A percentile compares a stretch with the other conserved stretches of the same genome.
phyloP scores from a whole-genome alignment of 2,797 vertebrate genomes.

The Saguinus oedipus region DNA sequence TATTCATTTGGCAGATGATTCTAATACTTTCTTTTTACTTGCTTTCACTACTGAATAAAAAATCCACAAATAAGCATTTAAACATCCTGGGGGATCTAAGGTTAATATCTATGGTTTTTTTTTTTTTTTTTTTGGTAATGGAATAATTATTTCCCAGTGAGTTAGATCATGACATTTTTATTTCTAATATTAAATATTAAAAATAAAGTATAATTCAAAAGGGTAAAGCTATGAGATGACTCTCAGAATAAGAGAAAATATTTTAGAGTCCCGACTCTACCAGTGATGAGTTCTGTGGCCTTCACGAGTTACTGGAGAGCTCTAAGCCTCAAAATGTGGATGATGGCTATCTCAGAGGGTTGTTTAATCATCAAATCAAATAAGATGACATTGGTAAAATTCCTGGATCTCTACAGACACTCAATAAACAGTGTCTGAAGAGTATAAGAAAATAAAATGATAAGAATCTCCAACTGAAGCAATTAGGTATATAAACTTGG shows the following conservation, averaged over 20 bases:
- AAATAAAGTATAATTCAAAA: constrained; percentile 14
- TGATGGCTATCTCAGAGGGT: not conserved
- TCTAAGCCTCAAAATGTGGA: not conserved
- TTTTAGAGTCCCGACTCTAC: not conserved
- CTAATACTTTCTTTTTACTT: not conserved
- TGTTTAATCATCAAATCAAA: constrained; percentile 36
- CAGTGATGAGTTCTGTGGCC: not conserved
- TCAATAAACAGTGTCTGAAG: not conserved
- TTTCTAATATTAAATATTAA: constrained; percentile 45
- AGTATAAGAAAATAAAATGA: constrained; percentile 9
- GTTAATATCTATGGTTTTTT: not conserved
- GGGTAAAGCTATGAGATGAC: not conserved
- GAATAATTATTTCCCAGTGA: constrained; percentile 38
- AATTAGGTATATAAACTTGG: constrained; percentile 14
- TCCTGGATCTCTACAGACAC: not conserved
- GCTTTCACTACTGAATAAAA: not conserved
- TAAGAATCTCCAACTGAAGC: not conserved
- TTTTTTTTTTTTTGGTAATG: not conserved
- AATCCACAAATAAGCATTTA: constrained; percentile 21
- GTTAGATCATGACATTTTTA: constrained; percentile 19
- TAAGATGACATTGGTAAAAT: not conserved
- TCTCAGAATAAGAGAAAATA: not conserved
- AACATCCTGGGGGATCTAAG: not conserved
- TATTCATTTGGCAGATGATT: constrained; percentile 16
- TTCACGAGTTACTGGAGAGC: not conserved